A percentile compares a stretch with the other conserved stretches of the same genome.
These are phyloP conservation scores for Halictus ligatus DNA, from an alignment of 2,888 invertebrate genomes.

Conservation along the genomic window DNA sequence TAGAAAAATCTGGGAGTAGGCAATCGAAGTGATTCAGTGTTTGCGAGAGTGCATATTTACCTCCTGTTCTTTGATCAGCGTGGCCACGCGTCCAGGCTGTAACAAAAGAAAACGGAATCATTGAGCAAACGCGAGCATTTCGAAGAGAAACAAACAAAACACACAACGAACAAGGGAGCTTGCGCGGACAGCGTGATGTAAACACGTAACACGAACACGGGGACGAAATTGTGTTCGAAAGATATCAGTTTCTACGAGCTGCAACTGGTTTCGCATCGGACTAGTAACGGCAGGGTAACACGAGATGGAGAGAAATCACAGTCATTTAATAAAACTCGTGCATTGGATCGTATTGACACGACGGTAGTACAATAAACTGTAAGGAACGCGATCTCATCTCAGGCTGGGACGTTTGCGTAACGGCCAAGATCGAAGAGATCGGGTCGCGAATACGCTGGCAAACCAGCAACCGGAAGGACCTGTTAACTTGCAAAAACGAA, in stretches of 20 bases:
- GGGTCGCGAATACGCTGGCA: background rate
- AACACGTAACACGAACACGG: conserved; percentile 17
- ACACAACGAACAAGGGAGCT: conserved; percentile 9
- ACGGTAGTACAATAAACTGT: background rate
- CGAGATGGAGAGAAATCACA: conserved; percentile 47
- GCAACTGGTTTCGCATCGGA: conserved; percentile 58
- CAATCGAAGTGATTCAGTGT: no score
- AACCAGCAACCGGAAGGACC: background rate
- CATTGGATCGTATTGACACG: no score
- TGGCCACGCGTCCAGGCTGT: conserved; percentile 96
- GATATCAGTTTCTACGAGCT: conserved; percentile 71
- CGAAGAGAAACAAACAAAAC: background rate
- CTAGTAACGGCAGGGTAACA: conserved; percentile 41
- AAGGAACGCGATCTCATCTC: background rate
- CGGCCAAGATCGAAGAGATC: background rate
- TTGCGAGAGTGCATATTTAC: conserved; percentile 84
- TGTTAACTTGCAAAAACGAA: background rate
- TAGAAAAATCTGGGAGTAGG: background rate
- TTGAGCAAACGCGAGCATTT: background rate
- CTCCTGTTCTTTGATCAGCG: conserved; percentile 92
- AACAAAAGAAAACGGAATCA: conserved; percentile 44
- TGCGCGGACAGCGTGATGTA: background rate
- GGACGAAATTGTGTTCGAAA: conserved; percentile 33
- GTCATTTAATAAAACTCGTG: conserved; percentile 13
- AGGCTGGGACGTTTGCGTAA: background rate